phyloP scores from a whole-genome alignment of 2,888 invertebrate species.

The Sclerodermus sp. region DNA sequence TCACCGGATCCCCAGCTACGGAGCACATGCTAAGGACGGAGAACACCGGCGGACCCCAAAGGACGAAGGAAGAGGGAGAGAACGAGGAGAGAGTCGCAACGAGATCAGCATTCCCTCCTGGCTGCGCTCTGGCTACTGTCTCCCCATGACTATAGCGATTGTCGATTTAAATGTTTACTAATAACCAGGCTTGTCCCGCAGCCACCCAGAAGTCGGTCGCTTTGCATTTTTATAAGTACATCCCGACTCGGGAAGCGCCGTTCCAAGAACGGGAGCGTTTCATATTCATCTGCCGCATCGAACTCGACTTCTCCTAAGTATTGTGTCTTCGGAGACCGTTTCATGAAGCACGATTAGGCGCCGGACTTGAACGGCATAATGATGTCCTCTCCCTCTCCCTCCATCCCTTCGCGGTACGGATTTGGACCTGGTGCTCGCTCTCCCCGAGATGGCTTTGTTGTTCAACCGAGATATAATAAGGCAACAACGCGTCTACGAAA shows the following conservation, averaged over 20 bases:
- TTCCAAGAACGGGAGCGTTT: slow-evolving; percentile 49
- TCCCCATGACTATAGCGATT: slow-evolving; percentile 46
- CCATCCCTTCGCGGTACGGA: background rate
- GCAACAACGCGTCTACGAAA: background rate
- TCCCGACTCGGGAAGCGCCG: slow-evolving; percentile 21
- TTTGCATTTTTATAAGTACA: slow-evolving; percentile 58
- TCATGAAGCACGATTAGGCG: slow-evolving; percentile 21
- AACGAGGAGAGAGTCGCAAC: slow-evolving; percentile 10
- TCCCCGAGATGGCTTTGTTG: background rate
- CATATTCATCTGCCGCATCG: slow-evolving; percentile 46
- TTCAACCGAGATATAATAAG: background rate
- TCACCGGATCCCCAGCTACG: too few species aligned
- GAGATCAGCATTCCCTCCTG: slow-evolving; percentile 33
- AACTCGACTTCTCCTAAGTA: background rate
- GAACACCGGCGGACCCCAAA: too few species aligned
- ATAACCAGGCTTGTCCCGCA: slow-evolving; percentile 57
- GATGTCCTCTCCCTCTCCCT: background rate
- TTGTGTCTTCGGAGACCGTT: background rate
- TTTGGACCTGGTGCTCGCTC: background rate
- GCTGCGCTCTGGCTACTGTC: slow-evolving; percentile 23
- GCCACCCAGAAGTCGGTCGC: slow-evolving; percentile 56
- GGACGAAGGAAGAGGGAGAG: slow-evolving; percentile 15
- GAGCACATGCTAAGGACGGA: too few species aligned
- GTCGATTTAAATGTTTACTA: slow-evolving; percentile 59
- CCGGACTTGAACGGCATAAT: slow-evolving; percentile 17